phyloP scores from a whole-genome alignment of 2,797 vertebrate species.

The Galaxias olidus region DNA sequence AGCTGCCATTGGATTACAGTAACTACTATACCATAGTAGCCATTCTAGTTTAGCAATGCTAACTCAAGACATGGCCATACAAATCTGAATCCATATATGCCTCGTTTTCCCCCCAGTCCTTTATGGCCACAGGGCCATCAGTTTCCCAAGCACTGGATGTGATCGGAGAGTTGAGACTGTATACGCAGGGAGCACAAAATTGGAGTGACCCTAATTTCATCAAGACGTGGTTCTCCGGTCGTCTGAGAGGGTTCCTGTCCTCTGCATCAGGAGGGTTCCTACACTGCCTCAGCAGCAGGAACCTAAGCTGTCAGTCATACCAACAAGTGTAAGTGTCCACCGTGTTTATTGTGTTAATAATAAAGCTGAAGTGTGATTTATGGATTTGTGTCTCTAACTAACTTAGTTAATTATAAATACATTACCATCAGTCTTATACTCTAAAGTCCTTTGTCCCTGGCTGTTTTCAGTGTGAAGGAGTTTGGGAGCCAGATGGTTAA shows the following conservation, averaged over 20 bases:
- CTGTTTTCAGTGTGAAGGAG: constrained; percentile 50
- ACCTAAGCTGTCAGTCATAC: constrained; percentile 71
- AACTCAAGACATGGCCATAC: too few relatives aligned
- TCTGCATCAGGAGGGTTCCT: constrained; percentile 57
- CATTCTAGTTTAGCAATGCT: too few relatives aligned
- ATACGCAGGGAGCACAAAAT: constrained; percentile 52
- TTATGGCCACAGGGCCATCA: constrained; percentile 18
- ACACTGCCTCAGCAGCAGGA: constrained; percentile 58
- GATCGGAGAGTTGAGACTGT: constrained; percentile 63
- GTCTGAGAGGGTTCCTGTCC: constrained; percentile 58
- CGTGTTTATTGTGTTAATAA: too few relatives aligned
- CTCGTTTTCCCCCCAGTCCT: too few relatives aligned
- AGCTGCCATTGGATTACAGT: too few relatives aligned
- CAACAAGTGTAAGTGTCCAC: constrained; percentile 64
- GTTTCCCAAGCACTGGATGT: constrained; percentile 58
- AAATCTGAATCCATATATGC: too few relatives aligned
- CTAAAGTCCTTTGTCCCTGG: not conserved
- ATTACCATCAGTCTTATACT: not conserved
- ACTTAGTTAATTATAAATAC: too few relatives aligned
- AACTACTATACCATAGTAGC: too few relatives aligned
- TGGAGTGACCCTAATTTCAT: constrained; percentile 50
- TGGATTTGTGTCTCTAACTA: too few relatives aligned
- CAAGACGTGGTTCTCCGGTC: constrained; percentile 53
- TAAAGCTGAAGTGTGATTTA: too few relatives aligned
- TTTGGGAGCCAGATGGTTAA: constrained; percentile 42